Evolutionary conservation across 2,888 invertebrate genomes (phyloP), one percentile per base, ranked within the genome.

Genomic region (Sarcophaga caerulescens): DNA sequence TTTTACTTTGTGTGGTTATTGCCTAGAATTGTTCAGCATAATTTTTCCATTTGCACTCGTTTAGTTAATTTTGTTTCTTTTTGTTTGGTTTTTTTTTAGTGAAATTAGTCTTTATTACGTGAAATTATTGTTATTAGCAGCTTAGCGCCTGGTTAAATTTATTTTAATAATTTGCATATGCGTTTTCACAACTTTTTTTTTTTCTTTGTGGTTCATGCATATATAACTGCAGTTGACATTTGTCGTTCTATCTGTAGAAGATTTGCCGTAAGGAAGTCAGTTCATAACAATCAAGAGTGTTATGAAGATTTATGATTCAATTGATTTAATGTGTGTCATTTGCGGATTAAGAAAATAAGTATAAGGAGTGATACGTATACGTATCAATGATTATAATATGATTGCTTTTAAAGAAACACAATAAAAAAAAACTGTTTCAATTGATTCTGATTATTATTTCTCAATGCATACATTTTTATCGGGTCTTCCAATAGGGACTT

Each of bases 91-190:
- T 68, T 65, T 52, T 35, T 59, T 60, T 71, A n/a, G 47, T 77
- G 52, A 74, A 84, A 86, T 86, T 86, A 86, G 69, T 86, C 81
- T 84, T 68, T 78, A 86, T 86, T 86, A 81, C 57, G 75, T 69
- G 76, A 77, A 76, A 74, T 83, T 81, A 84, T 81, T 81, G 83
- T 69, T 81, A 84, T 82, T 82, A 85, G 77, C 81, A 78, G 75
- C 57, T 86, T 78, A 86, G 84, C 86, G 86, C 86, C 86, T 86
- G 81, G 69, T 81, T 86, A 81, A 86, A 77, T 81, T 77, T 35
- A 44, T 62, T 69, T 75, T 62, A 75, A 76, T 84, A 77, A 35
- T 74, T 77, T 78, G 60, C 74, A 83, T 76, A 63, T 35, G 19
- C 10, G 19, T 74, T 66, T 52, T 35, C 21, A 25, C n/a, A n/a